Base-by-base conservation (phyloP, 2,113 vertebrate species). In the Notothenia rossii region DNA sequence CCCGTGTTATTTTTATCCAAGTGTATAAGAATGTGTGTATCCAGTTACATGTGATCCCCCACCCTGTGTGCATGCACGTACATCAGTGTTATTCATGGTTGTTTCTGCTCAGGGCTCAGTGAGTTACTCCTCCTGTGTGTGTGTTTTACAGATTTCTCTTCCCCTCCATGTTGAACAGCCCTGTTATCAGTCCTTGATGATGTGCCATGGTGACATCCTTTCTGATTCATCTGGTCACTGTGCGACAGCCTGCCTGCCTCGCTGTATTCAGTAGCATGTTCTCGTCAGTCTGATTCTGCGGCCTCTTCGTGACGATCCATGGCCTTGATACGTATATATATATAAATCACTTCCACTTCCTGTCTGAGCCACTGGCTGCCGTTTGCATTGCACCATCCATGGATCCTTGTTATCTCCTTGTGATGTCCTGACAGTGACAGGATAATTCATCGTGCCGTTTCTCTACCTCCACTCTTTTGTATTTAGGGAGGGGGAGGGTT, bases 161-260 rank as follows among this genome's bases (percentile, higher is more conserved):
- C 82, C 74, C 71, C 84, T 82, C 77, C 75, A 51, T 82, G 86
- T 89, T 88, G 62, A 85, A 76, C 77, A 84, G 81, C 89, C 79
- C 79, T 76, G 84, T 87, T 91, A 87, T 84, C 75, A 75, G 85
- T 61, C 48, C 80, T 88, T 91, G 89, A 90, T 77, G 88, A 90
- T 86, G 79, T 81, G 90, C 87, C 86, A 77, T 78, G 77, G 72
- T 87, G 91, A 90, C 90, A 90, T 87, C 81, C 81, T 85, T 80
- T 87, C 89, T 88, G 91, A 93, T 89, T 91, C 91, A 92, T 91
- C 79, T 68, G 89, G 84, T 83, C 86, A 81, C 81, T 77, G 85
- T 82, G 82, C 85, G 90, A 89, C 91, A 93, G 86, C 83, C 88
- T 84, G 87, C 84, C 88, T 79, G 45, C 83, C 88, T 78, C 61